Percentiles rank a stretch among this genome's conserved stretches.
Conservation (phyloP, 1,140 invertebrate genomes). For the Drosophila subpulchrella region DNA sequence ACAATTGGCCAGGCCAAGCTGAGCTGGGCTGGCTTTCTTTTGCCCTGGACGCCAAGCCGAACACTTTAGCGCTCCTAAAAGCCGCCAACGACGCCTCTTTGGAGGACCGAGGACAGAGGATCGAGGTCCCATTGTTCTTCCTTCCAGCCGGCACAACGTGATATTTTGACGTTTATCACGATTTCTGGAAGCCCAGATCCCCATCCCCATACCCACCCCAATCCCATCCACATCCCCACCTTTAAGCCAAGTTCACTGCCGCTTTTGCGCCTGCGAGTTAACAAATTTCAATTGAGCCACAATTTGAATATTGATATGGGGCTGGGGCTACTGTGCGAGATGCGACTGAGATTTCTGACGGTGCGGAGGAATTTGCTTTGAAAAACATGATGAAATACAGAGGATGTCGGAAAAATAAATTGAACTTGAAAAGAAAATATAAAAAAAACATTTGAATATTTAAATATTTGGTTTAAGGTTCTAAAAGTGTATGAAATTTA, state of each 20-base stretch:
- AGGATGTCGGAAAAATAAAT: background rate
- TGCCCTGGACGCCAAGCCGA: slow-evolving; percentile 66
- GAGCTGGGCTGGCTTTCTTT: slow-evolving; percentile 26
- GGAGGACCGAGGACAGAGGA: slow-evolving; percentile 10
- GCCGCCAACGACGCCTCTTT: slow-evolving; percentile 74
- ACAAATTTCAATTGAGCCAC: slow-evolving; percentile 82
- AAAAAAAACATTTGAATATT: too few species aligned
- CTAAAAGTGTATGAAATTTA: too few species aligned
- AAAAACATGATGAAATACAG: background rate
- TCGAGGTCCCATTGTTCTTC: slow-evolving; percentile 67
- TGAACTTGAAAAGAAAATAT: background rate
- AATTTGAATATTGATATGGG: slow-evolving; percentile 80
- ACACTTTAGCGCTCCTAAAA: slow-evolving; percentile 81
- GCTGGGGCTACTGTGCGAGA: slow-evolving; percentile 60
- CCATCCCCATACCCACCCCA: background rate
- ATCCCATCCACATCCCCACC: background rate
- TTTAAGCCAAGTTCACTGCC: background rate
- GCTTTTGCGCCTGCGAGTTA: slow-evolving; percentile 48
- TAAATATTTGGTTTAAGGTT: too few species aligned
- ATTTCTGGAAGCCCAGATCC: slow-evolving; percentile 56
- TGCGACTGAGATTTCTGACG: slow-evolving; percentile 47
- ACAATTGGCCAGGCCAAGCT: slow-evolving; percentile 64
- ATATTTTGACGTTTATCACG: slow-evolving; percentile 83
- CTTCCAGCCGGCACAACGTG: slow-evolving; percentile 63
- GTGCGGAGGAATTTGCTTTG: background rate